Base-by-base conservation (phyloP, 2,888 invertebrate species). In the Falcaria lacertinaria region DNA sequence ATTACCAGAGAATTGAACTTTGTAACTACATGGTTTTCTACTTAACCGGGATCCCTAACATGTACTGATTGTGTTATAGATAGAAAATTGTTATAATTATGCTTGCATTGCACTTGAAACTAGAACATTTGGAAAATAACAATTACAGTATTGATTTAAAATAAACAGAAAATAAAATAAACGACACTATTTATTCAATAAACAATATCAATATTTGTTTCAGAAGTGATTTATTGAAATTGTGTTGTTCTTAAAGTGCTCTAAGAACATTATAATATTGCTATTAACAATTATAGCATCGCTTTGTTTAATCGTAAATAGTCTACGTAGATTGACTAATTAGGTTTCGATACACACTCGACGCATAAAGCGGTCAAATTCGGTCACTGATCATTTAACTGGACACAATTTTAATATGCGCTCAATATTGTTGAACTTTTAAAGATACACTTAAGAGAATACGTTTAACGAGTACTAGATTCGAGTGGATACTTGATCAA, bases 241-340 rank as follows among this genome's bases (percentile, higher is more conserved):
- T n/a, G n/a, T n/a, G n/a, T n/a, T n/a, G n/a, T n/a, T n/a, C n/a
- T n/a, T n/a, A n/a, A n/a, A n/a, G n/a, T 32, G 45, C 36, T 48
- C 36, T 42, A 52, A 52, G 49, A 54, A 50, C 57, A 52, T 57
- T 54, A 48, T 50, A 57, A 60, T 42, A 46, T 40, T 44, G 53
- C 50, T 56, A 50, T 53, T 57, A 48, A 42, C 47, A 54, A 54
- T 58, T 57, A 60, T 60, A 52, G 52, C 48, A 54, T 55, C 48
- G 56, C 54, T 63, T 62, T 66, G 65, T 67, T 71, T 60, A 57
- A 50, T 56, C 50, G 47, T 53, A 57, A 67, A 59, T 62, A 60
- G 57, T 52, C 52, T 54, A 54, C 67, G 71, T 67, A 59, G 68
- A 62, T 60, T 57, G 61, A 69, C 72, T 74, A 77, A 77, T 77